These are phyloP conservation scores for Darevskia mixta DNA, from an alignment of 2,797 vertebrate genomes.

Conservation along the genomic window DNA sequence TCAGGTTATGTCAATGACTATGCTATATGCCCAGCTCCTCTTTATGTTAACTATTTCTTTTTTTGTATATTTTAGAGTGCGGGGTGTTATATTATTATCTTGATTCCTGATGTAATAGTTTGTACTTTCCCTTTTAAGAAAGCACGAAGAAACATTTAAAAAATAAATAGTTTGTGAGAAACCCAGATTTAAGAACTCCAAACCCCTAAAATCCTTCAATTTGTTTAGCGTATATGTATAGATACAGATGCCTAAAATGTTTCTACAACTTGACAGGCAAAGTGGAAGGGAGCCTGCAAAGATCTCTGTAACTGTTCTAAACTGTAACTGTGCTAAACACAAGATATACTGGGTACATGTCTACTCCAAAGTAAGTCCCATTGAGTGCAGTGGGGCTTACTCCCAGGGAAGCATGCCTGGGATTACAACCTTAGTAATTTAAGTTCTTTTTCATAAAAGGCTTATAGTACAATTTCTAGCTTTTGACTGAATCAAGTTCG, in stretches of 20 bases:
- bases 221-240: not conserved
- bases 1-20: not conserved
- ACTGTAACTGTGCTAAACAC: too few relatives aligned
- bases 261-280: not conserved
- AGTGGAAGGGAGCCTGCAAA: too few relatives aligned
- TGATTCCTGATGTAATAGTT: not conserved
- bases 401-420: too few relatives aligned
- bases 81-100: not conserved
- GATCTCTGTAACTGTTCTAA: too few relatives aligned
- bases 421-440: too few relatives aligned
- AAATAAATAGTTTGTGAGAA: not conserved
- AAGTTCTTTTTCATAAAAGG: not conserved
- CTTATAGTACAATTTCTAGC: fast-evolving
- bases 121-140: not conserved
- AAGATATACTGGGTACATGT: too few relatives aligned
- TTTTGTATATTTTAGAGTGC: not conserved
- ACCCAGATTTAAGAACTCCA: not conserved
- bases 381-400: too few relatives aligned
- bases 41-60: not conserved
- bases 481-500: constrained; percentile 4
- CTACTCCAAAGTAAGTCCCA: too few relatives aligned
- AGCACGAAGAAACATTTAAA: not conserved
- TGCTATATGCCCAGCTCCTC: not conserved
- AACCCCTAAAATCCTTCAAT: not conserved
- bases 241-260: not conserved